Evolutionary conservation across 1,140 invertebrate species (phyloP).

Genomic region (Megalopta genalis): DNA sequence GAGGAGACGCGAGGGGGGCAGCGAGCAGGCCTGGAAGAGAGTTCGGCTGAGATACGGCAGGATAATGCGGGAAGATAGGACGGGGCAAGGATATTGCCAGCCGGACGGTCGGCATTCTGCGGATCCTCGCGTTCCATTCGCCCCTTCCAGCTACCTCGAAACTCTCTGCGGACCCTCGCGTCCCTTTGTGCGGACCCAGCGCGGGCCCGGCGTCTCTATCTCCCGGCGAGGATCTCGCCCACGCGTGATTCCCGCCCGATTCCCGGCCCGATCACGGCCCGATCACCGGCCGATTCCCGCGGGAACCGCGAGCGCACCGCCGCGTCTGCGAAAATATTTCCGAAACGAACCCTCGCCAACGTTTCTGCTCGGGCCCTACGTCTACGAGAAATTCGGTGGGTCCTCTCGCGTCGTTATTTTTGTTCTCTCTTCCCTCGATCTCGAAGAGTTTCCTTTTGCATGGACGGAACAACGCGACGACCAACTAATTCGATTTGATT

Average conservation of each 20-base stretch:
- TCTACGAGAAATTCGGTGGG: too few species aligned
- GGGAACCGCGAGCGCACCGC: slow-evolving; percentile 2
- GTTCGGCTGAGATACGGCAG: slow-evolving; percentile 65
- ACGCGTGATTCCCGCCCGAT: slow-evolving; percentile 19
- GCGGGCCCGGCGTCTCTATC: slow-evolving; percentile 9
- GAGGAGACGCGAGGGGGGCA: neutral
- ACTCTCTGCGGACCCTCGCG: slow-evolving; percentile 31
- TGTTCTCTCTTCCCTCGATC: too few species aligned
- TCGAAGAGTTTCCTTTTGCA: too few species aligned
- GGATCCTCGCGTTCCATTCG: slow-evolving; percentile 69
- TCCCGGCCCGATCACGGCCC: slow-evolving; percentile 4
- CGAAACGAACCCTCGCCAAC: neutral
- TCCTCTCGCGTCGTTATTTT: too few species aligned
- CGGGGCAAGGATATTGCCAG: slow-evolving; percentile 58
- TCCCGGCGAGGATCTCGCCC: slow-evolving; percentile 27
- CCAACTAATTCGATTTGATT: too few species aligned
- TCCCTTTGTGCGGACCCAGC: slow-evolving; percentile 27
- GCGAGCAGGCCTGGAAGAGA: neutral
- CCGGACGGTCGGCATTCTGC: slow-evolving; percentile 73
- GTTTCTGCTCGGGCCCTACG: neutral
- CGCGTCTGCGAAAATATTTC: slow-evolving; percentile 30
- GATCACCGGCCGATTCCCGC: slow-evolving; percentile 4
- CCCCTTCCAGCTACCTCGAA: slow-evolving; percentile 53
- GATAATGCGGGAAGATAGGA: slow-evolving; percentile 64
- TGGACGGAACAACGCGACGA: too few species aligned